Evolutionary conservation across 2,888 invertebrate genomes (phyloP).

Genomic region (Salpingus planirostris): DNA sequence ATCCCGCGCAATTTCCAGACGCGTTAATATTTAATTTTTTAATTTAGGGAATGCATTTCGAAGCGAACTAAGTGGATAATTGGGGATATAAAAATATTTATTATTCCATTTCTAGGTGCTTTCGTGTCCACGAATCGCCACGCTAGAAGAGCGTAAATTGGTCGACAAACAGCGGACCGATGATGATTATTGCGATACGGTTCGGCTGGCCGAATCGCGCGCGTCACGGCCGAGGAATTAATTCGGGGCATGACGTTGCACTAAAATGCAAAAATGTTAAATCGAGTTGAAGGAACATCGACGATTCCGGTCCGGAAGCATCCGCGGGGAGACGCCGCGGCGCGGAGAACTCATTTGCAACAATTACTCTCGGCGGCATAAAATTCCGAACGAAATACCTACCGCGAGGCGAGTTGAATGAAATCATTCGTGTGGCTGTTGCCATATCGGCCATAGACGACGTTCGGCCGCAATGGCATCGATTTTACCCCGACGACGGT

Average conservation of each 20-base stretch:
- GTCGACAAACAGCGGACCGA: no score
- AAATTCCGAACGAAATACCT: not conserved
- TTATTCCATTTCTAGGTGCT: constrained; percentile 7
- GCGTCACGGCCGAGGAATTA: no score
- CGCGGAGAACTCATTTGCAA: constrained; percentile 12
- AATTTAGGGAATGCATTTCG: constrained; percentile 9
- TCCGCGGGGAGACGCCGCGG: constrained; percentile 8
- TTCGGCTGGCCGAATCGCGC: no score
- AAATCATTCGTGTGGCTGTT: no score
- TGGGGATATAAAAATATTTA: constrained; percentile 8
- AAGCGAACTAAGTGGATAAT: constrained; percentile 9
- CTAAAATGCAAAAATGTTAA: constrained; percentile 12
- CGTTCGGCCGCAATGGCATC: not conserved
- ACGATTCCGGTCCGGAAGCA: no score
- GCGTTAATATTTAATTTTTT: constrained; percentile 9
- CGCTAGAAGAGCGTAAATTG: no score
- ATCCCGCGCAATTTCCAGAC: not conserved
- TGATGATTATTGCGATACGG: no score
- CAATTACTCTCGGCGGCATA: constrained; percentile 7
- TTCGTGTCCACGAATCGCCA: constrained; percentile 5
- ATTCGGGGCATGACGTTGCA: constrained; percentile 2
- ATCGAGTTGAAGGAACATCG: constrained; percentile 8
- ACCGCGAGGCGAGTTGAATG: not conserved
- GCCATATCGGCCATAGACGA: constrained; percentile 1
- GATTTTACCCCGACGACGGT: constrained; percentile 3